Evolutionary conservation across 2,888 invertebrate species (phyloP).

Genomic region (Dolomedes plantarius): DNA sequence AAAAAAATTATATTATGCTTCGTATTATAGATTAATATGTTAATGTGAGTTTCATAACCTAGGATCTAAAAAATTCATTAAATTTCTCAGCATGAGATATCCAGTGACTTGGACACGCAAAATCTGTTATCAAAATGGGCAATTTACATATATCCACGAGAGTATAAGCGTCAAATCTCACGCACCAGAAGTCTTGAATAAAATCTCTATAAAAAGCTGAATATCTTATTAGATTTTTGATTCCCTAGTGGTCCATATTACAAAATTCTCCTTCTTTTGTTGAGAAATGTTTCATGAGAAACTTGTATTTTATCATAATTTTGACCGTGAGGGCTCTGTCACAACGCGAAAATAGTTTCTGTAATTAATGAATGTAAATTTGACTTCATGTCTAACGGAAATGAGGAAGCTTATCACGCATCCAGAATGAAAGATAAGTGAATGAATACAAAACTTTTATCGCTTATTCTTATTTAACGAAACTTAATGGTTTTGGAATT

Average conservation of each 20-base stretch:
- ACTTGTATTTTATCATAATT: not conserved
- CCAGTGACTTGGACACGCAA: not conserved
- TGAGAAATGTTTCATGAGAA: not conserved
- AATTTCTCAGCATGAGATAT: not conserved
- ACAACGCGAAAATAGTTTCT: not conserved
- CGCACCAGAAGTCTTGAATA: not conserved
- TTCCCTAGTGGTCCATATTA: not conserved
- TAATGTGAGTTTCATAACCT: not conserved
- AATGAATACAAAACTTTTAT: not conserved
- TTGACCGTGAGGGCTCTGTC: not conserved
- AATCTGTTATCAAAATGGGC: not conserved
- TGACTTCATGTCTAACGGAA: not conserved
- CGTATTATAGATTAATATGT: not conserved
- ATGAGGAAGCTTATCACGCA: not conserved
- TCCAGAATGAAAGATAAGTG: not conserved
- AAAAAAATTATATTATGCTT: no score
- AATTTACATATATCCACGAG: not conserved
- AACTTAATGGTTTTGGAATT: no score
- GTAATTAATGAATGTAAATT: not conserved
- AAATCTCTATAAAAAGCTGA: not conserved
- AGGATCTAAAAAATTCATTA: not conserved
- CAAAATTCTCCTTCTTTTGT: not conserved
- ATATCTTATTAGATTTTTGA: not conserved
- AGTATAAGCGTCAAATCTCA: not conserved
- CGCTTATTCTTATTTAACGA: no score